These are phyloP conservation scores for Leucoma salicis DNA, from an alignment of 2,888 invertebrate genomes.

Conservation along the genomic window DNA sequence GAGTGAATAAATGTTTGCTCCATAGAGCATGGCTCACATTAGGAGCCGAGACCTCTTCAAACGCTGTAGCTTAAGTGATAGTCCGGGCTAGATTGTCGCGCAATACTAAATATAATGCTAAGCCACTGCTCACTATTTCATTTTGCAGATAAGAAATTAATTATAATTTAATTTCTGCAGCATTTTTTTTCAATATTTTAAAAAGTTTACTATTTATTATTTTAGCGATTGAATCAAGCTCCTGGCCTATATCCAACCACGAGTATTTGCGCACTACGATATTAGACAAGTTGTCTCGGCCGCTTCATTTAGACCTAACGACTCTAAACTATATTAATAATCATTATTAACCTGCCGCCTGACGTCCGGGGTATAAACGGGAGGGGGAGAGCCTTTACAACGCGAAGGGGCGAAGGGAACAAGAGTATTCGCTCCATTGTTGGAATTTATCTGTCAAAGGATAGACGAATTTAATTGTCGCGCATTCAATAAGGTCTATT, in stretches of 20 bases:
- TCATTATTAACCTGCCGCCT: constrained; percentile 66
- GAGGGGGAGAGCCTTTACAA: constrained; percentile 9
- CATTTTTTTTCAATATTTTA: no score
- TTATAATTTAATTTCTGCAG: no score
- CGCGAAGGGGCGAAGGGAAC: constrained; percentile 4
- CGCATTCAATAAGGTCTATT: constrained; percentile 53
- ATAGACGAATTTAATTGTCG: constrained; percentile 63
- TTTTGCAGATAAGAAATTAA: no score
- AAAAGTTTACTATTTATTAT: no score
- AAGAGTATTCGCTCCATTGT: constrained; percentile 26
- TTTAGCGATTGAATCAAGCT: constrained; percentile 21
- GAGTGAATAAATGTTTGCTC: no score
- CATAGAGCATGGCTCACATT: no score
- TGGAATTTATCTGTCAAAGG: constrained; percentile 56
- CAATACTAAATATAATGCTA: no score
- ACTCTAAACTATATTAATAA: constrained; percentile 77
- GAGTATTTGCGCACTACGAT: constrained; percentile 63
- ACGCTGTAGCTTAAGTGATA: no score
- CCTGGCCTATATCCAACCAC: constrained; percentile 46
- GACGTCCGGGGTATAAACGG: constrained; percentile 23
- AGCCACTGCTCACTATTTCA: no score
- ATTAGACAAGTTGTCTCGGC: constrained; percentile 69
- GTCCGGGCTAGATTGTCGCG: no score
- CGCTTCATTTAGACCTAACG: constrained; percentile 64
- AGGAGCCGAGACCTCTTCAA: no score